Evolutionary conservation across 2,888 invertebrate genomes (phyloP).

Genomic region (Cantharis rustica): DNA sequence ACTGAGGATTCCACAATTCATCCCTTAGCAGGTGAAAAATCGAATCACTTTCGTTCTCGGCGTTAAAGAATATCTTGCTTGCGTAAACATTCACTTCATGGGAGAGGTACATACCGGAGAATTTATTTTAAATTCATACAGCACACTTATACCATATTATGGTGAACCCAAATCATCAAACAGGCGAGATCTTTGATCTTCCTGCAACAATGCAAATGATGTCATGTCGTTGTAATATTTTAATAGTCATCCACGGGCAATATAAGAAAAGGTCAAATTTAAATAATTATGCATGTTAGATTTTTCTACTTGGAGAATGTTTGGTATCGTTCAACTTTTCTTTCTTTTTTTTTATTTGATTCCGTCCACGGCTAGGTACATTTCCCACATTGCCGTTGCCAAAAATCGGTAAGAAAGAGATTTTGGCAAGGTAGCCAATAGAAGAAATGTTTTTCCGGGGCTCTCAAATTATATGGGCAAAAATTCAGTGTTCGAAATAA

Average conservation of each 20-base stretch:
- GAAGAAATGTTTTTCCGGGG: no score
- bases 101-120: not conserved
- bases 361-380: no score
- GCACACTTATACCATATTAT: not conserved
- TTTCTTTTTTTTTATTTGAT: no score
- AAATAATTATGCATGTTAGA: not conserved
- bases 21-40: constrained; percentile 27
- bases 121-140: not conserved
- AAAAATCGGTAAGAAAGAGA: no score
- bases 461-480: no score
- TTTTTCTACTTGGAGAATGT: not conserved
- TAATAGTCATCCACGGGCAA: not conserved
- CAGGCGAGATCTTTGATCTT: not conserved
- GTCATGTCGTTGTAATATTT: not conserved
- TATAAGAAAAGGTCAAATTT: not conserved
- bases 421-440: no score
- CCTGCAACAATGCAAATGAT: not conserved
- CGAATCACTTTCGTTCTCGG: not conserved
- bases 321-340: no score
- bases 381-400: no score
- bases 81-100: not conserved
- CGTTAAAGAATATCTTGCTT: not conserved
- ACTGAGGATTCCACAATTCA: constrained; percentile 21
- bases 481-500: no score
- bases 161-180: not conserved